A percentile compares a stretch with the other conserved stretches of the same genome.
phyloP scores from a whole-genome alignment of 2,888 invertebrate genomes.

The Cryptophagus acutangulus region DNA sequence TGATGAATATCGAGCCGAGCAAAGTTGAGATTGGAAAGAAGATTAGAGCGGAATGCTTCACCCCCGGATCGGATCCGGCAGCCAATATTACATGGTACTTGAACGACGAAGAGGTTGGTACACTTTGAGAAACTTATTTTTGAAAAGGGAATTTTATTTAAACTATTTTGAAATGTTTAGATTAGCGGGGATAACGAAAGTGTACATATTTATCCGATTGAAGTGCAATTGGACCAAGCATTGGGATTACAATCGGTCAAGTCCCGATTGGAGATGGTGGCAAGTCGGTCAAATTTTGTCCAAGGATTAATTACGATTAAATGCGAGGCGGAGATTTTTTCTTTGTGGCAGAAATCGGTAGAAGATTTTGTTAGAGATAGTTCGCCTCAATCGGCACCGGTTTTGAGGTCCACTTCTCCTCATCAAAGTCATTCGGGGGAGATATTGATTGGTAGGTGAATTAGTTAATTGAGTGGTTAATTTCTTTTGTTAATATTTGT shows the following conservation, averaged over 20 bases:
- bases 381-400: constrained; percentile 40
- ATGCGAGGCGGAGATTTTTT: constrained; percentile 39
- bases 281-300: constrained; percentile 37
- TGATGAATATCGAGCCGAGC: constrained; percentile 43
- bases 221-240: constrained; percentile 30
- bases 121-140: too few relatives aligned
- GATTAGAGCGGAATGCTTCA: constrained; percentile 46
- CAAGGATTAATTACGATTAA: constrained; percentile 37
- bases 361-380: constrained; percentile 39
- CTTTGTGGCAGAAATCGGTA: constrained; percentile 37
- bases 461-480: too few relatives aligned
- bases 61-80: constrained; percentile 45
- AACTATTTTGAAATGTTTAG: constrained; percentile 23
- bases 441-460: too few relatives aligned
- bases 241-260: constrained; percentile 34
- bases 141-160: background rate
- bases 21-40: constrained; percentile 48
- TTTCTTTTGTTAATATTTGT: too few relatives aligned
- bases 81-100: constrained; percentile 50
- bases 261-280: constrained; percentile 38
- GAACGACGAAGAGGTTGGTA: constrained; percentile 46
- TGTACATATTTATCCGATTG: constrained; percentile 31
- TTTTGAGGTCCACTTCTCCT: constrained; percentile 45
- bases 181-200: constrained; percentile 31
- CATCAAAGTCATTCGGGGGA: constrained; percentile 41